A percentile compares a stretch with the other conserved stretches of the same genome.
These are phyloP conservation scores for Ptiloglossa arizonensis DNA, from an alignment of 1,140 invertebrate genomes.

Conservation along the genomic window DNA sequence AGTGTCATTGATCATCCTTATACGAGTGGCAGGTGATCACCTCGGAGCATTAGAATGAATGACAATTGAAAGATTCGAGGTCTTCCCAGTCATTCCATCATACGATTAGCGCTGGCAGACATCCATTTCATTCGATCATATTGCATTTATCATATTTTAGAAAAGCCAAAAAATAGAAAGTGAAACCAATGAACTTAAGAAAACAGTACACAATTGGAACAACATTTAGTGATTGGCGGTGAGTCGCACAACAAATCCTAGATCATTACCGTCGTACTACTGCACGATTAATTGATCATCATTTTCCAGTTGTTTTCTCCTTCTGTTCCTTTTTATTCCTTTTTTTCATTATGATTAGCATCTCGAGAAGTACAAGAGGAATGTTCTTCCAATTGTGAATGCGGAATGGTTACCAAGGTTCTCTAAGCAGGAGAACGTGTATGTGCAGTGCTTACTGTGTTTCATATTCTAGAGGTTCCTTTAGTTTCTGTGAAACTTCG, in stretches of 20 bases:
- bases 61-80: constrained; percentile 14
- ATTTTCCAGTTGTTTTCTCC: constrained; percentile 63
- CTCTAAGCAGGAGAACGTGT: constrained; percentile 48
- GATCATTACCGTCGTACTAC: constrained; percentile 77
- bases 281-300: constrained; percentile 77
- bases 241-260: constrained; percentile 78
- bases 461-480: constrained; percentile 47
- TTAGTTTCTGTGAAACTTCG: constrained; percentile 17
- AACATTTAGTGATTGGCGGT: constrained; percentile 82
- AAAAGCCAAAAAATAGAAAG: constrained; percentile 83
- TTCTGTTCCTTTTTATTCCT: constrained; percentile 62
- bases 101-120: constrained; percentile 32
- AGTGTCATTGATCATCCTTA: constrained; percentile 27
- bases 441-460: constrained; percentile 62
- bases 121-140: constrained; percentile 73
- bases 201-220: constrained; percentile 82
- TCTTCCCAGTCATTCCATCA: constrained; percentile 30
- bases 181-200: constrained; percentile 80
- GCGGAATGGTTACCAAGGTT: constrained; percentile 72
- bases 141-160: constrained; percentile 82
- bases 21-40: constrained; percentile 26
- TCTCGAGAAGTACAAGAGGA: constrained; percentile 72
- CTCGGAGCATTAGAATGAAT: constrained; percentile 19
- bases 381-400: constrained; percentile 83
- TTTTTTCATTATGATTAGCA: constrained; percentile 65